A percentile compares a stretch with the other conserved stretches of the same genome.
Evolutionary conservation across 2,888 invertebrate species (phyloP).

Genomic region (Apeira syringaria): DNA sequence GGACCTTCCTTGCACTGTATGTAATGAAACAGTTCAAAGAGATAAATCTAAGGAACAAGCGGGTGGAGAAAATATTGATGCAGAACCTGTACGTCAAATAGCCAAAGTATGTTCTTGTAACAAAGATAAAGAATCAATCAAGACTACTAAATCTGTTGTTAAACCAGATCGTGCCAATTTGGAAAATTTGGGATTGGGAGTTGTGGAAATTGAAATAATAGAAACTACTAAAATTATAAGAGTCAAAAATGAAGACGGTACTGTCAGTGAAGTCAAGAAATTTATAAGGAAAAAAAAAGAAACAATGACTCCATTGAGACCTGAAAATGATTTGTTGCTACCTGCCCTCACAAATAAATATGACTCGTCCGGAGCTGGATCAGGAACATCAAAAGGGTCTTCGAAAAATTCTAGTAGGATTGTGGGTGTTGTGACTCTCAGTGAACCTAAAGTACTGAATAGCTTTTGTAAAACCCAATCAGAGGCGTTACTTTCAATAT

Average conservation of each 20-base stretch:
- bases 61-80: neutral
- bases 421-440: constrained; percentile 1
- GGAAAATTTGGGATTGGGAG: constrained; percentile 37
- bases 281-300: constrained; percentile 42
- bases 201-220: constrained; percentile 42
- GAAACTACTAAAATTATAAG: constrained; percentile 44
- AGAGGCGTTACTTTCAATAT: neutral
- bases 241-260: constrained; percentile 45
- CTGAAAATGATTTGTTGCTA: neutral
- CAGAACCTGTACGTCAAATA: neutral
- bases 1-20: no score
- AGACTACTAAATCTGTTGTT: neutral
- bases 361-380: neutral
- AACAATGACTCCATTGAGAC: constrained; percentile 20
- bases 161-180: neutral
- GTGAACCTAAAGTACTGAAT: neutral
- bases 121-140: neutral
- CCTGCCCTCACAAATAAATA: neutral
- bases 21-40: neutral
- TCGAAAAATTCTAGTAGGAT: neutral
- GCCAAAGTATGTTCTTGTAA: neutral
- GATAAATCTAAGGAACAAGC: neutral
- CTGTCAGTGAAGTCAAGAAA: constrained; percentile 42
- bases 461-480: constrained; percentile 2
- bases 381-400: neutral